Percentiles rank a stretch among this genome's conserved stretches.
Evolutionary conservation across 2,113 vertebrate species (phyloP).

Genomic region (Pomatostomus ruficeps): DNA sequence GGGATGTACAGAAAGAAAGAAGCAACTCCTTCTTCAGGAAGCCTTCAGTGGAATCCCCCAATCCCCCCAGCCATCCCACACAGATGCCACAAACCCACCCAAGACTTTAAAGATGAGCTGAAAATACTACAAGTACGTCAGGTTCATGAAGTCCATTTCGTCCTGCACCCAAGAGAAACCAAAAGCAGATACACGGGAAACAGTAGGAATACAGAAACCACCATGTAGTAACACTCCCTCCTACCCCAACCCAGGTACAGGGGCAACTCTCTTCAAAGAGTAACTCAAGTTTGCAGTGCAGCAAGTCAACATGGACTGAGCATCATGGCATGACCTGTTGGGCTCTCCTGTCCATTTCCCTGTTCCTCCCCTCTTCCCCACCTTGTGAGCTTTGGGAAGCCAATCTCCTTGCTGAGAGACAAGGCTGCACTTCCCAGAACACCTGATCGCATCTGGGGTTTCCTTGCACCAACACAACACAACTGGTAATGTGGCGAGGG

Average conservation of each 20-base stretch:
- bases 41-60: not conserved
- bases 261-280: not conserved
- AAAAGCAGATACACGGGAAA: not conserved
- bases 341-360: not conserved
- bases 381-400: not conserved
- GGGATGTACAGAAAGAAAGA: not conserved
- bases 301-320: not conserved
- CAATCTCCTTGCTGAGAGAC: not conserved
- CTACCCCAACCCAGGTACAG: not conserved
- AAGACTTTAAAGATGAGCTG: not conserved
- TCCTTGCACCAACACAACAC: not conserved
- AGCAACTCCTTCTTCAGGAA: not conserved
- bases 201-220: not conserved
- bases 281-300: not conserved
- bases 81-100: not conserved
- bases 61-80: not conserved
- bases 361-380: not conserved
- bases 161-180: not conserved
- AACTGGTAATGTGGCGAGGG: not conserved
- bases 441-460: not conserved
- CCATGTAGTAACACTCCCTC: rapidly evolving
- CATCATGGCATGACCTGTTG: rapidly evolving
- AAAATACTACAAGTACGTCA: rapidly evolving
- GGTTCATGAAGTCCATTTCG: not conserved
- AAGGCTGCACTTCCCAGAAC: not conserved